Evolutionary conservation across 2,888 invertebrate species (phyloP).

Genomic region (Deroplatys truncata): DNA sequence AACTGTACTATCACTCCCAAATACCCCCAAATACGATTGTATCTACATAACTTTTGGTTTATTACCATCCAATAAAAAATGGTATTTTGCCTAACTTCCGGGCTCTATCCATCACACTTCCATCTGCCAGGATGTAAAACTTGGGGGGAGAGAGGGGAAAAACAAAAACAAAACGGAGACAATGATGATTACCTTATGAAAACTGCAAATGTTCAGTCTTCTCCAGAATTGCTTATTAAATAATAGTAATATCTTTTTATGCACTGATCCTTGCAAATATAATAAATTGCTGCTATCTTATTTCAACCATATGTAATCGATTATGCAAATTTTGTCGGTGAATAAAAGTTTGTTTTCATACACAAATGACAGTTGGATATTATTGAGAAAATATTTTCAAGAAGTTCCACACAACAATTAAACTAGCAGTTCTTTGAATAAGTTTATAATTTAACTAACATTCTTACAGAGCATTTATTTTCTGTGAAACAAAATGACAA

Average conservation of each 20-base stretch:
- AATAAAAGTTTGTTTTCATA: not conserved
- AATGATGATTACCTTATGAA: not conserved
- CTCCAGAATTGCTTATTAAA: not conserved
- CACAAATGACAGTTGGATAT: not conserved
- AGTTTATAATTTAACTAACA: no score
- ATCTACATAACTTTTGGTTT: no score
- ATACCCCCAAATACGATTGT: no score
- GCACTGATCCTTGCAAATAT: not conserved
- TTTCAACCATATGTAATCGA: not conserved
- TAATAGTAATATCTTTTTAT: no score
- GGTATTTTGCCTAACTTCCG: no score
- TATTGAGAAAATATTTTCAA: not conserved
- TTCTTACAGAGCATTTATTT: no score
- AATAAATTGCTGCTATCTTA: not conserved
- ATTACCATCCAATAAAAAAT: no score
- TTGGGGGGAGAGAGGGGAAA: no score
- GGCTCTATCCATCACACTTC: not conserved
- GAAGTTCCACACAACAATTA: not conserved
- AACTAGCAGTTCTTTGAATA: no score
- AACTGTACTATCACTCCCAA: no score
- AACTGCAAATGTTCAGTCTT: not conserved
- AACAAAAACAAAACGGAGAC: not conserved
- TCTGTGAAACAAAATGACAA: no score
- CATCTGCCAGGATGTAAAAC: not conserved
- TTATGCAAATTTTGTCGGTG: not conserved